Conservation (phyloP, 1,140 invertebrate genomes). For the Hyles euphorbiae region DNA sequence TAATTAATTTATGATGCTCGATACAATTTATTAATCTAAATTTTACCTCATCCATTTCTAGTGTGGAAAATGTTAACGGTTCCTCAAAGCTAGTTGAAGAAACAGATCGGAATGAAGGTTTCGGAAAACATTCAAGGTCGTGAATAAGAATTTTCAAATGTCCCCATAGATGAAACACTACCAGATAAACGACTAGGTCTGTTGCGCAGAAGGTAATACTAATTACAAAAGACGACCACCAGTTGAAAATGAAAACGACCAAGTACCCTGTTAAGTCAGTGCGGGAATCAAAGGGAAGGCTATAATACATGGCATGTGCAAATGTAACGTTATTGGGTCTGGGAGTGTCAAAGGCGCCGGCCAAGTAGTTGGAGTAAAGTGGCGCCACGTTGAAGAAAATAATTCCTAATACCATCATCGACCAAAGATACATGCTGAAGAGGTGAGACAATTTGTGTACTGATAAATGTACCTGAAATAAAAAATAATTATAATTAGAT, state of each 20-base stretch:
- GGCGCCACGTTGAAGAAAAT: constrained; percentile 20
- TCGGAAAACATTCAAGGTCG: constrained; percentile 23
- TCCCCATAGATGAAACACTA: constrained; percentile 31
- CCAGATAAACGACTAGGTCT: constrained; percentile 24
- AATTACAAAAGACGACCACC: constrained; percentile 16
- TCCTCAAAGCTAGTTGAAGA: too few species aligned
- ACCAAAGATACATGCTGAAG: constrained; percentile 19
- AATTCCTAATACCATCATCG: constrained; percentile 7
- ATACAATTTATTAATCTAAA: constrained; percentile 15
- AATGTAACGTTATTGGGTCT: constrained; percentile 18
- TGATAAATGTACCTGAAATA: constrained; percentile 26
- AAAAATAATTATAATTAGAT: constrained; percentile 1
- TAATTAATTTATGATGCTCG: constrained; percentile 20
- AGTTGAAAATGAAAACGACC: constrained; percentile 22
- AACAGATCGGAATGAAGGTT: too few species aligned
- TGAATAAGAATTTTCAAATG: constrained; percentile 25
- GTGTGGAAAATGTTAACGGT: not conserved
- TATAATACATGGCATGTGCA: constrained; percentile 23
- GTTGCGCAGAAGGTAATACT: constrained; percentile 17
- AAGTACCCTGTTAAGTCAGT: constrained; percentile 18
- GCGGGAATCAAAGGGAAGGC: constrained; percentile 26
- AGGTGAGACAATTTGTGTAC: constrained; percentile 31
- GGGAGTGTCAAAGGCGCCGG: constrained; percentile 17
- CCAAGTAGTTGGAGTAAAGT: constrained; percentile 21
- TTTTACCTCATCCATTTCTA: constrained; percentile 12